Base-by-base conservation (phyloP, 2,797 vertebrate genomes). In the Amblyraja radiata region DNA sequence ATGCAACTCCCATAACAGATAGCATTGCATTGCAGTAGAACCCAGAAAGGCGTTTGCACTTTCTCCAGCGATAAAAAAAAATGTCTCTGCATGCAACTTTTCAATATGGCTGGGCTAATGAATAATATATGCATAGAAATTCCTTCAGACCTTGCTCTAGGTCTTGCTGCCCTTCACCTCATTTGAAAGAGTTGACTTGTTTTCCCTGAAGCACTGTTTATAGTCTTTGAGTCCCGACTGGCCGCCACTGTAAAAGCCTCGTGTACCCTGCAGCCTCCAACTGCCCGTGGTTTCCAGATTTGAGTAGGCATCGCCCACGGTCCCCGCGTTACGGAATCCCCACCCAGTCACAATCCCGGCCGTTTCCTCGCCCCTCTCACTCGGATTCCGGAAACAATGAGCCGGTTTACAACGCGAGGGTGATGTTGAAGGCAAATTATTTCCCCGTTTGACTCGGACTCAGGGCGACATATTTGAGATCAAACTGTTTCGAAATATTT, bases 51-150 rank as follows among this genome's bases (percentile, higher is more conserved):
- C 10, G 46, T n/a, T 83, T 28, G 28, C 13, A 65, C 61, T 61
- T 32, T 65, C 14, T 58, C 28, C 28, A 65, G 0, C 11, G 7
- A 81, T 25, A 25, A 58, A 54, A 25, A 7, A 25, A 54, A 8
- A 46, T 5, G 7, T 81, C 54, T 58, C 61, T 86, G 84, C n/a
- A 68, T 36, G 18, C 6, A 88, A 88, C 84, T 88, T 88, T 36
- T 32, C 61, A 88, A 88, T 88, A 88, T 88, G 84, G 84, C 63
- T 36, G 84, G 63, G 9, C 65, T n/a, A 88, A 36, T 68, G 84
- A 36, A 88, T 84, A 84, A 84, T n/a, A 84, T 13, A 61, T 84
- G 81, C 81, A 61, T 63, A 21, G 1, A 36, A 88, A 88, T 73
- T 88, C 28, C 61, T 88, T 86, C 16, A 61, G 13, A 32, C 28